phyloP scores from a whole-genome alignment of 1,140 invertebrate species.

The Apis mellifera region DNA sequence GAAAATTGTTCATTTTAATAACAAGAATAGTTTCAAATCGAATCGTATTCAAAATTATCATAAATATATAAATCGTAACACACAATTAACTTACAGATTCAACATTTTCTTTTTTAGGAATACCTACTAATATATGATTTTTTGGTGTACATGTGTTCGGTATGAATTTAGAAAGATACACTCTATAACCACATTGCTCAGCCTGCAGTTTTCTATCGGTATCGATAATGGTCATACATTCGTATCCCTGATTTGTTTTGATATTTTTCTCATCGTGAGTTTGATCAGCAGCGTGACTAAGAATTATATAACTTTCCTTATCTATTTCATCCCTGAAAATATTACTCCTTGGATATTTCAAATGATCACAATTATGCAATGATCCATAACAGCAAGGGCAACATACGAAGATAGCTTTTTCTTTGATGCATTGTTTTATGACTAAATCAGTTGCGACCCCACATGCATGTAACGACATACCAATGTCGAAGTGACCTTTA shows the following conservation, averaged over 20 bases:
- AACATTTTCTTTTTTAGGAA: slow-evolving; percentile 69
- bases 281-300: slow-evolving; percentile 95
- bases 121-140: slow-evolving; percentile 95
- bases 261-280: slow-evolving; percentile 88
- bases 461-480: slow-evolving; percentile 94
- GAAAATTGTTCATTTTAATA: neutral
- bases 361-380: slow-evolving; percentile 87
- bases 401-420: slow-evolving; percentile 91
- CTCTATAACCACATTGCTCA: slow-evolving; percentile 88
- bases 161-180: slow-evolving; percentile 88
- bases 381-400: slow-evolving; percentile 98
- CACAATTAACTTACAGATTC: neutral
- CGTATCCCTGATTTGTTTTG: slow-evolving; percentile 87
- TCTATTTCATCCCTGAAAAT: slow-evolving; percentile 81
- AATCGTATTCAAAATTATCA: neutral
- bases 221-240: slow-evolving; percentile 94
- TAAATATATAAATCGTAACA: neutral
- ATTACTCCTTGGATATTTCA: slow-evolving; percentile 88
- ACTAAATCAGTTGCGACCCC: slow-evolving; percentile 97
- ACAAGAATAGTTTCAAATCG: slow-evolving; percentile 25
- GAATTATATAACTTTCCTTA: slow-evolving; percentile 87
- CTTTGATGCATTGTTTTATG: slow-evolving; percentile 89
- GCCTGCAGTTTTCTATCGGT: slow-evolving; percentile 90
- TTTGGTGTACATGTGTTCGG: slow-evolving; percentile 94
- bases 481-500: slow-evolving; percentile 89